These are phyloP conservation scores for Spheniscus mendiculus DNA, from an alignment of 2,113 vertebrate genomes.

Conservation along the genomic window DNA sequence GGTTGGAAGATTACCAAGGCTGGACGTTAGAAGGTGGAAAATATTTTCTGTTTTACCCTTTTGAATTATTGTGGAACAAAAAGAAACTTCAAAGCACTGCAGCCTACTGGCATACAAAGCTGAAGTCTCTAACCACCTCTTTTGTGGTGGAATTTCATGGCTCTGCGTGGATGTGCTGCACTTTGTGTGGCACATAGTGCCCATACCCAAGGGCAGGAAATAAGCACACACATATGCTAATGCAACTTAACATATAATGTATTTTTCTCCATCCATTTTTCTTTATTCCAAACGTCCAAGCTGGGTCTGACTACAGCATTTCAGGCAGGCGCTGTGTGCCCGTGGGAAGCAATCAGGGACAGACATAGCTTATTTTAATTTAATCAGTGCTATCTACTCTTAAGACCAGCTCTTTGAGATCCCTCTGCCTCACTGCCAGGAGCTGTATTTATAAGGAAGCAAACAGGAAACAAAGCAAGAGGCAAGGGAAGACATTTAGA, in stretches of 20 bases:
- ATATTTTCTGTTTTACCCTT: neutral
- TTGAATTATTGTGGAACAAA: neutral
- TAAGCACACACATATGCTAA: neutral
- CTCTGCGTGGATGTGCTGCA: neutral
- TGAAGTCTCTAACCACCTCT: neutral
- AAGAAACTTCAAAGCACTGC: neutral
- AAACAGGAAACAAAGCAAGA: neutral
- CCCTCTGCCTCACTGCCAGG: neutral
- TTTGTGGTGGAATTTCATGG: neutral
- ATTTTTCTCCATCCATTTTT: neutral
- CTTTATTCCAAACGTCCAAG: neutral
- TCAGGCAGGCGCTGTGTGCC: neutral
- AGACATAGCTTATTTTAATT: neutral
- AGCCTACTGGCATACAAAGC: neutral
- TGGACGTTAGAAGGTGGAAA: neutral
- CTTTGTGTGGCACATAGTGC: neutral
- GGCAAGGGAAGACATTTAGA: neutral
- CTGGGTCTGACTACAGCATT: neutral
- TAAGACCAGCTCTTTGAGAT: neutral
- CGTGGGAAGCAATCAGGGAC: neutral
- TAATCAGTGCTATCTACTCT: neutral
- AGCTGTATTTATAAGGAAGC: neutral
- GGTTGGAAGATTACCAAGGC: neutral
- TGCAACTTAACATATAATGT: neutral
- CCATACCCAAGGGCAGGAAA: rapidly evolving